phyloP scores from a whole-genome alignment of 2,797 vertebrate genomes.

The Sarcophilus harrisii region DNA sequence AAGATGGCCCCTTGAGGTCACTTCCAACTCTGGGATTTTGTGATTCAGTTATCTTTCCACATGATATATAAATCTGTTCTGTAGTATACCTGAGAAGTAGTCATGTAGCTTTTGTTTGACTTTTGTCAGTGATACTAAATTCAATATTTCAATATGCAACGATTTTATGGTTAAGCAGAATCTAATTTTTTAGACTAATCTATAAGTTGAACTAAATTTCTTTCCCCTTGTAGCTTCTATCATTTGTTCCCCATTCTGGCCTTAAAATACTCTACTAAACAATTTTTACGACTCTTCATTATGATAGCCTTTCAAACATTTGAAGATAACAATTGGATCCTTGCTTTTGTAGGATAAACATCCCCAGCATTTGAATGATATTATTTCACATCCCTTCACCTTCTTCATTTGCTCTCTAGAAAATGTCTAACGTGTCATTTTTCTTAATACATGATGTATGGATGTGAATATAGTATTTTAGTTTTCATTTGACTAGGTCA shows the following conservation, averaged over 20 bases:
- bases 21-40: neutral
- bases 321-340: neutral
- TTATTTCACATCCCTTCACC: neutral
- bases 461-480: neutral
- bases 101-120: neutral
- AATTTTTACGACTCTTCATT: neutral
- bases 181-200: neutral
- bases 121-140: neutral
- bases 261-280: neutral
- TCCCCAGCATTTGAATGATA: neutral
- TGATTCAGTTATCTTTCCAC: neutral
- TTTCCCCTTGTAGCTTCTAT: neutral
- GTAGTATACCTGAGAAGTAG: neutral
- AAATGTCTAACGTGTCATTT: neutral
- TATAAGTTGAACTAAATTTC: neutral
- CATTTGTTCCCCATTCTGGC: neutral
- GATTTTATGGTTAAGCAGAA: neutral
- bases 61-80: neutral
- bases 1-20: neutral
- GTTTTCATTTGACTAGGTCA: neutral
- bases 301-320: neutral
- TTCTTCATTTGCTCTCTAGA: neutral
- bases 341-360: neutral
- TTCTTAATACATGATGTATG: neutral
- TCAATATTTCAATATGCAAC: neutral